Conservation (phyloP, 1,140 invertebrate species). For the Ceratitis capitata region DNA sequence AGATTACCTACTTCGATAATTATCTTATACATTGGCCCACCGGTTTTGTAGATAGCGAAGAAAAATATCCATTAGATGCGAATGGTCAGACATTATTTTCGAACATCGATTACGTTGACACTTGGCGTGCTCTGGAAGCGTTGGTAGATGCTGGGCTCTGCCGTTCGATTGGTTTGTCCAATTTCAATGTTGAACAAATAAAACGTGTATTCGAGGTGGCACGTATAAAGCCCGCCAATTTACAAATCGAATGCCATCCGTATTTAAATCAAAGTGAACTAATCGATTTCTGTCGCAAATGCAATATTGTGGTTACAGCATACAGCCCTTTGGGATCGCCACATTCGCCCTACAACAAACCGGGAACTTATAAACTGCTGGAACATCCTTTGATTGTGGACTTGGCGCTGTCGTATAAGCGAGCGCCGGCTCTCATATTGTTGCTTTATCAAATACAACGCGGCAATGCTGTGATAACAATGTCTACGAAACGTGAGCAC, state of each 20-base stretch:
- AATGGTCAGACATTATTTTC: conserved; percentile 69
- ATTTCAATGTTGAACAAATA: conserved; percentile 88
- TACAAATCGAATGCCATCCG: conserved; percentile 85
- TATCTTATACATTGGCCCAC: conserved; percentile 85
- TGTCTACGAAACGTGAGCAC: conserved; percentile 75
- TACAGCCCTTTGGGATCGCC: conserved; percentile 84
- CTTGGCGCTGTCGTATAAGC: conserved; percentile 74
- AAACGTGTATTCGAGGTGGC: conserved; percentile 74
- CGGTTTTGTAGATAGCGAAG: conserved; percentile 64
- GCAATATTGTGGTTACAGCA: conserved; percentile 77
- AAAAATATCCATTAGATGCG: conserved; percentile 66
- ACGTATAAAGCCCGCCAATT: conserved; percentile 78
- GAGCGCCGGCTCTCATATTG: conserved; percentile 76
- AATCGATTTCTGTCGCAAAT: conserved; percentile 75
- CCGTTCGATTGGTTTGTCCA: conserved; percentile 87
- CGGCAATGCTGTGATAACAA: conserved; percentile 77
- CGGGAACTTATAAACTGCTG: conserved; percentile 53
- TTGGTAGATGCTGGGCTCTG: conserved; percentile 76
- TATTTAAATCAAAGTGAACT: conserved; percentile 85
- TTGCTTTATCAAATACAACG: conserved; percentile 73
- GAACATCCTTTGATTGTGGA: conserved; percentile 65
- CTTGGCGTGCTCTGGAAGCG: conserved; percentile 89
- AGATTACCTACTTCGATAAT: conserved; percentile 79
- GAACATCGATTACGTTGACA: conserved; percentile 83
- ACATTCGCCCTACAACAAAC: conserved; percentile 62